phyloP scores from a whole-genome alignment of 2,113 vertebrate species.

The Tupaia tana region DNA sequence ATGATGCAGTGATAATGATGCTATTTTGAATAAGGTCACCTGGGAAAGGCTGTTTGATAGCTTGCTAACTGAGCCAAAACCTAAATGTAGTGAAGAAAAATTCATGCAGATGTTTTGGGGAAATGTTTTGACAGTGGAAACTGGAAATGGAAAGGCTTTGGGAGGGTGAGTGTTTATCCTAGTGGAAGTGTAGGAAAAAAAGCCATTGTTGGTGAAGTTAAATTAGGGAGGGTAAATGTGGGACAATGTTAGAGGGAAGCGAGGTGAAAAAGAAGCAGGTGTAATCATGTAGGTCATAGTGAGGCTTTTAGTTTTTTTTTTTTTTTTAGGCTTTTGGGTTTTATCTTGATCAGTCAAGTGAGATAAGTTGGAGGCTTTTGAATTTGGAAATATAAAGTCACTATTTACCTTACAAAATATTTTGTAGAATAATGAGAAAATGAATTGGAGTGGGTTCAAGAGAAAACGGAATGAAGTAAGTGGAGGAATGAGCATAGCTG shows the following conservation, averaged over 20 bases:
- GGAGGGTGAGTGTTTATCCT: background rate
- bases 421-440: background rate
- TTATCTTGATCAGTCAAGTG: background rate
- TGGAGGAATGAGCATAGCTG: background rate
- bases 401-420: background rate
- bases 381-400: background rate
- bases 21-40: background rate
- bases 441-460: background rate
- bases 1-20: background rate
- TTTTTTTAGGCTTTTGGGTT: background rate
- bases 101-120: background rate
- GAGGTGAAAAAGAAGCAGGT: background rate
- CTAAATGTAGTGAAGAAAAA: background rate
- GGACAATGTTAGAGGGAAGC: background rate
- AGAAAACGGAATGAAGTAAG: background rate
- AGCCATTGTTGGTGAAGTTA: background rate
- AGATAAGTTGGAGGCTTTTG: background rate
- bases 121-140: background rate
- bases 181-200: background rate
- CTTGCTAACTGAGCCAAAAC: constrained; percentile 24
- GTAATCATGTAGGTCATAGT: background rate
- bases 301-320: background rate
- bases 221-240: background rate
- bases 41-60: background rate
- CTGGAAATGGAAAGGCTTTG: background rate